A percentile compares a stretch with the other conserved stretches of the same genome.
These are phyloP conservation scores for Meriones unguiculatus DNA, from an alignment of 2,113 vertebrate genomes.

Conservation along the genomic window DNA sequence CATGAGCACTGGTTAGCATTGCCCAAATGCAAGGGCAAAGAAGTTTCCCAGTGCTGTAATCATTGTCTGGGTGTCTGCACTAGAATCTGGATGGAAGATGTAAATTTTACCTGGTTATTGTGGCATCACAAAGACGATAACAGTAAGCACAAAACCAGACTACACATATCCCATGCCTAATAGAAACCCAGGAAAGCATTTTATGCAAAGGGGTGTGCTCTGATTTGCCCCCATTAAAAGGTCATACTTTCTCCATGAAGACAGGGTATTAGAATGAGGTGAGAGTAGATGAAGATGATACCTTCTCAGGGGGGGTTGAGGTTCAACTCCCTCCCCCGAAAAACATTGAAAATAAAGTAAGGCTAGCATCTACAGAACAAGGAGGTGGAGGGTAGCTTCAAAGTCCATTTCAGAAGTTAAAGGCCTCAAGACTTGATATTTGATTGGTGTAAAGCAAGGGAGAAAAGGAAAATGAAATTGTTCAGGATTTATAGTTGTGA, in stretches of 20 bases:
- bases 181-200: background rate
- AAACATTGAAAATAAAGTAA: background rate
- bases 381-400: background rate
- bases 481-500: background rate
- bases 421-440: background rate
- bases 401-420: constrained; percentile 45
- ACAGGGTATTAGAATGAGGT: background rate
- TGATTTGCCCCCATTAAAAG: background rate
- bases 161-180: background rate
- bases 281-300: background rate
- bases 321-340: background rate
- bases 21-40: constrained; percentile 19
- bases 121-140: background rate
- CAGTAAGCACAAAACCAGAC: background rate
- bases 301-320: background rate
- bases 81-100: background rate
- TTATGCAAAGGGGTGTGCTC: background rate
- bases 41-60: background rate
- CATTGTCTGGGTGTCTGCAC: background rate
- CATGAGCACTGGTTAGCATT: background rate
- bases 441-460: background rate
- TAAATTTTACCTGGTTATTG: background rate
- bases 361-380: background rate
- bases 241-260: background rate
- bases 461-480: background rate